These are phyloP conservation scores for Stictonetta naevosa DNA, from an alignment of 2,113 vertebrate genomes.

Conservation along the genomic window DNA sequence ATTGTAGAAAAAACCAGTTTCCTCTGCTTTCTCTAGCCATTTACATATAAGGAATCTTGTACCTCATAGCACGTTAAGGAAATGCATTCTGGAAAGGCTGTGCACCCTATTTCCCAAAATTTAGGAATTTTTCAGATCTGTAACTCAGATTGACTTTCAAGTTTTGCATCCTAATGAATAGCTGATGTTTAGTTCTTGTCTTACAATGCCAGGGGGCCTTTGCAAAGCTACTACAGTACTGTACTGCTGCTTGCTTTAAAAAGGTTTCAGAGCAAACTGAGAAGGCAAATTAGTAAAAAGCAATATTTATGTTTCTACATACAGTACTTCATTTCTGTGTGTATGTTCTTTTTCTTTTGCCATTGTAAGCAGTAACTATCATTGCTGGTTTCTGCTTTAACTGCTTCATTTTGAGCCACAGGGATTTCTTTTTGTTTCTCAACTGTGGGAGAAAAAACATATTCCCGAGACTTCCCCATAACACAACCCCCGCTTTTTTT, in stretches of 20 bases:
- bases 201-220: background rate
- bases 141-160: background rate
- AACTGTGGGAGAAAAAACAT: background rate
- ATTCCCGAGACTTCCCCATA: too few relatives aligned
- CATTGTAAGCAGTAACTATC: background rate
- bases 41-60: fast-evolving
- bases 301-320: background rate
- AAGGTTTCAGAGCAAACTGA: background rate
- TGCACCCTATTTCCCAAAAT: fast-evolving
- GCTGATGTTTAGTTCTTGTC: background rate
- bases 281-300: background rate
- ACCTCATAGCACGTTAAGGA: too few relatives aligned
- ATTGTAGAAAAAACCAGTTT: fast-evolving
- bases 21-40: fast-evolving
- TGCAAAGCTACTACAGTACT: background rate
- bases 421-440: background rate
- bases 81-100: background rate
- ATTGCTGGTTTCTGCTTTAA: background rate
- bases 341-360: background rate
- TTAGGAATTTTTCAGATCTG: background rate
- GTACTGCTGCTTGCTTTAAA: background rate
- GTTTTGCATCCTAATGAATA: background rate
- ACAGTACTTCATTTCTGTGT: background rate
- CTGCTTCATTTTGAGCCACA: background rate
- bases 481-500: too few relatives aligned